Evolutionary conservation across 2,113 vertebrate genomes (phyloP).

Genomic region (Colossoma macropomum): DNA sequence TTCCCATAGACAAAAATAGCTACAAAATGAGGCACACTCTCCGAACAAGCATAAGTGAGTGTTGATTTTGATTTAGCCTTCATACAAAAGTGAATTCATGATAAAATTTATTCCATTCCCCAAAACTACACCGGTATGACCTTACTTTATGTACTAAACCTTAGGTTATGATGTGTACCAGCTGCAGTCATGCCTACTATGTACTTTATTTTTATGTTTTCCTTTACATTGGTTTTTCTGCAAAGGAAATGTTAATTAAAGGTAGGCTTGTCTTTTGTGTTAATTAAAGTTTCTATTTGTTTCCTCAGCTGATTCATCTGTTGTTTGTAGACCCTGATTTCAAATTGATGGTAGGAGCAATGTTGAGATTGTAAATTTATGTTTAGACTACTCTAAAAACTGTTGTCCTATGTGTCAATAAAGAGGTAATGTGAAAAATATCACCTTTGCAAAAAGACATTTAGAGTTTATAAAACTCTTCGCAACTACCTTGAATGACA

Average conservation of each 20-base stretch:
- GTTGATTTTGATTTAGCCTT: not conserved
- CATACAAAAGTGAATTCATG: not conserved
- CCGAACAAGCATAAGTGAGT: not conserved
- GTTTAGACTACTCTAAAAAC: not conserved
- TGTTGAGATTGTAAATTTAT: not conserved
- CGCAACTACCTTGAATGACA: not conserved
- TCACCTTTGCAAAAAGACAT: not conserved
- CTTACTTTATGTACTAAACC: no score
- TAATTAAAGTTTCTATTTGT: not conserved
- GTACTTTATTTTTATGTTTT: not conserved
- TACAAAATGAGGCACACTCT: not conserved
- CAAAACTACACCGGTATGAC: not conserved
- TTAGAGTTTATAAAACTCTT: not conserved
- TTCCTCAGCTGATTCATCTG: not conserved
- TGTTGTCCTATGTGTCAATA: not conserved
- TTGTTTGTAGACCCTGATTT: not conserved
- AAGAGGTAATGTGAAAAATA: not conserved
- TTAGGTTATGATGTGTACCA: not conserved
- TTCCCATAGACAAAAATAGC: not conserved
- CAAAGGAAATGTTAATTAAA: not conserved
- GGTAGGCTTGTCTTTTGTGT: not conserved
- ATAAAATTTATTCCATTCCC: not conserved
- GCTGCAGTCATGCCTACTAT: not conserved
- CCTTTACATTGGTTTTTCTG: not conserved
- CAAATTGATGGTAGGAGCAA: not conserved